These are phyloP conservation scores for Papilio demoleus DNA, from an alignment of 2,888 invertebrate genomes.

Conservation along the genomic window DNA sequence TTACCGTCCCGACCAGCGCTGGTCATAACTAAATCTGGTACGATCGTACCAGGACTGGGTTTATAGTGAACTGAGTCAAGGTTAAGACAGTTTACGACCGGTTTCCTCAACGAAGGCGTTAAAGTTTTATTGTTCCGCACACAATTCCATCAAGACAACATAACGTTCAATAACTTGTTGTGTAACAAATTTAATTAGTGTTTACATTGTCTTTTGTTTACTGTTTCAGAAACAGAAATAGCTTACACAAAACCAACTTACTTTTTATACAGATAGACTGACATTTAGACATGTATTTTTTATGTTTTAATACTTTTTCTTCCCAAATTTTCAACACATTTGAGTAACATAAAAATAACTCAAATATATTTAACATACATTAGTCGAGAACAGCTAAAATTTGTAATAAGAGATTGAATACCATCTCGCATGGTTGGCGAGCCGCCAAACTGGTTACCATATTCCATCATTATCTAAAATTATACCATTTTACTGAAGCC, in stretches of 20 bases:
- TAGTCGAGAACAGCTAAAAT: background rate
- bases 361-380: conserved; percentile 9
- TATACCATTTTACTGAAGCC: background rate
- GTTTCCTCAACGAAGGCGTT: conserved; percentile 31
- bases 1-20: conserved; percentile 45
- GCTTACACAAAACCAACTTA: too few species aligned
- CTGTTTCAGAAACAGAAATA: background rate
- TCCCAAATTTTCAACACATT: background rate
- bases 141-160: background rate
- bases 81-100: conserved; percentile 29
- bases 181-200: background rate
- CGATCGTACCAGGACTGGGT: conserved; percentile 38
- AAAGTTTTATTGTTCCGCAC: conserved; percentile 20
- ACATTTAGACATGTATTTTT: too few species aligned
- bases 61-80: conserved; percentile 36
- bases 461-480: conserved; percentile 15
- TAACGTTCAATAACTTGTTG: background rate
- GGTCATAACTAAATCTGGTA: conserved; percentile 48
- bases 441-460: conserved; percentile 7
- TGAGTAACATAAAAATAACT: background rate
- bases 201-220: background rate
- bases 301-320: too few species aligned
- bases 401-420: conserved; percentile 6
- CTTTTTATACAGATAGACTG: too few species aligned
- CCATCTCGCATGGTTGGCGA: background rate